These are phyloP conservation scores for Megaustenia siamemsis DNA, from an alignment of 2,888 invertebrate species.

Conservation along the genomic window DNA sequence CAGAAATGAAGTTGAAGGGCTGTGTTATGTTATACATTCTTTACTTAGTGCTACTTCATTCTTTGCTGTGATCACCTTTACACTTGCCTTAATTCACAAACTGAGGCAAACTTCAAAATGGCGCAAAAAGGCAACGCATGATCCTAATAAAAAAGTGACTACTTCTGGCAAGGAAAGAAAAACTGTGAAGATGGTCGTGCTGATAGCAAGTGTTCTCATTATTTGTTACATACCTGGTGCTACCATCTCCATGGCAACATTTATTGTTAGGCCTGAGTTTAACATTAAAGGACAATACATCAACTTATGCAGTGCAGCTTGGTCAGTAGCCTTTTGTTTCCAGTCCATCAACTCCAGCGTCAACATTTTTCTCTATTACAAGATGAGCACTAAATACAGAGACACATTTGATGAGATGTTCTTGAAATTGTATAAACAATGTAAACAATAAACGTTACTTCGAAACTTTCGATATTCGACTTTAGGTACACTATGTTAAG, in stretches of 20 bases:
- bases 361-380: background rate
- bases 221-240: constrained; percentile 5
- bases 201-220: background rate
- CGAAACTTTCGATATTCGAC: too few species aligned
- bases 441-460: too few species aligned
- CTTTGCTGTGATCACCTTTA: background rate
- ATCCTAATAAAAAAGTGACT: background rate
- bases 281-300: background rate
- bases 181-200: constrained; percentile 17
- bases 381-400: too few species aligned
- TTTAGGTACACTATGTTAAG: background rate
- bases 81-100: background rate
- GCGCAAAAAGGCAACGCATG: background rate
- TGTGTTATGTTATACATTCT: background rate
- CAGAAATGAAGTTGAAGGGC: background rate
- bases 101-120: background rate
- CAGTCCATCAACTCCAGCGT: background rate
- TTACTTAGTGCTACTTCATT: background rate
- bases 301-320: background rate
- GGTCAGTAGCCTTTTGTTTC: background rate
- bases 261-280: background rate
- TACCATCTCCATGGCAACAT: background rate
- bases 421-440: too few species aligned
- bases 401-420: background rate
- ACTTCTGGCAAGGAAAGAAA: constrained; percentile 5